Evolutionary conservation across 30 jellyfish, hydroid and myxozoan species (phyloP).

Genomic region (Pelagia noctiluca): DNA sequence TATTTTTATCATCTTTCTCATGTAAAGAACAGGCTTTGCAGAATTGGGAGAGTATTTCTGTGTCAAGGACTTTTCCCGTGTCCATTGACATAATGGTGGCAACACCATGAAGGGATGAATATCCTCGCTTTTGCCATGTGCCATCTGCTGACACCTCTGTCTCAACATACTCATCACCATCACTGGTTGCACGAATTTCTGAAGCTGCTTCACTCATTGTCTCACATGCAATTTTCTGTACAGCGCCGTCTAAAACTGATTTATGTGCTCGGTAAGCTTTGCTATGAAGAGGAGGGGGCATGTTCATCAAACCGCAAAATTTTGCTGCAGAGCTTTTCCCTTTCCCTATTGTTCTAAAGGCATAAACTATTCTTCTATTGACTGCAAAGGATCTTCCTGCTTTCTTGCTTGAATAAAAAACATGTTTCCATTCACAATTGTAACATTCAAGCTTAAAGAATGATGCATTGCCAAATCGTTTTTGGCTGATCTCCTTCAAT

Average conservation of each 20-base stretch:
- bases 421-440: constrained; percentile 19
- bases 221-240: constrained; percentile 27
- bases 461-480: constrained; percentile 4
- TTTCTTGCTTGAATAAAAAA: constrained; percentile 4
- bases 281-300: constrained; percentile 12
- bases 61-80: constrained; percentile 6
- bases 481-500: background rate
- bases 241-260: background rate
- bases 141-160: constrained; percentile 30
- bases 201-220: constrained; percentile 21
- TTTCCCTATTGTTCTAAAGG: constrained; percentile 21
- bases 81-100: constrained; percentile 23
- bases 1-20: background rate
- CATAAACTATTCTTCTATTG: constrained; percentile 21
- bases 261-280: too few species aligned
- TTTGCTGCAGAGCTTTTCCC: constrained; percentile 12
- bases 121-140: constrained; percentile 51
- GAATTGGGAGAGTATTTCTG: background rate
- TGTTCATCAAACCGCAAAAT: constrained; percentile 34
- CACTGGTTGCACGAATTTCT: constrained; percentile 18
- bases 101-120: constrained; percentile 36
- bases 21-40: constrained; percentile 15
- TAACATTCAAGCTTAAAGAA: constrained; percentile 1
- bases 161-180: background rate
- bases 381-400: constrained; percentile 11